Percentiles rank a stretch among this genome's conserved stretches.
Conservation (phyloP, 2,113 vertebrate genomes). For the Eidolon helvum region DNA sequence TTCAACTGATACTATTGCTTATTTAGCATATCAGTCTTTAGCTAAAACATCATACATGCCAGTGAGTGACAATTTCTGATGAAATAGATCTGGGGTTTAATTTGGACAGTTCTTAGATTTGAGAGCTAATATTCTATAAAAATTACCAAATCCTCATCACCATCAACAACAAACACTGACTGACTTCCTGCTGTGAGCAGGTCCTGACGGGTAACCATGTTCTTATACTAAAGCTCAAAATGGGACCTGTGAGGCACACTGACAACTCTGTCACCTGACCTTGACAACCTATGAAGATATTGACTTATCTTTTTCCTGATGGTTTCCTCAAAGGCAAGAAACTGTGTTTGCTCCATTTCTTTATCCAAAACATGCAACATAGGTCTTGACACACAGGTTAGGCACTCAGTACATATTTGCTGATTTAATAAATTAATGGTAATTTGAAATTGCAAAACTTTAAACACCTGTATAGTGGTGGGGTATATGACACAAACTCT, state of each 20-base stretch:
- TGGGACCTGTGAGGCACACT: constrained; percentile 21
- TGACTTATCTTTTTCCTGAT: constrained; percentile 47
- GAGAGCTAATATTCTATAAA: constrained; percentile 62
- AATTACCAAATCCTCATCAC: constrained; percentile 53
- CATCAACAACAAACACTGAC: constrained; percentile 19
- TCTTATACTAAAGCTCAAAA: constrained; percentile 59
- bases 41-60: constrained; percentile 30
- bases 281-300: constrained; percentile 55
- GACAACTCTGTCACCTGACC: constrained; percentile 9
- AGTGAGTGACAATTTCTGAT: constrained; percentile 44
- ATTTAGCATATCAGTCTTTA: constrained; percentile 46
- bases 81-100: constrained; percentile 50
- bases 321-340: constrained; percentile 19
- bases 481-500: not conserved
- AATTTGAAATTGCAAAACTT: not conserved
- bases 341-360: constrained; percentile 6
- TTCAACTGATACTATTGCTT: constrained; percentile 10
- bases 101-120: constrained; percentile 35
- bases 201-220: constrained; percentile 8
- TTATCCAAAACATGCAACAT: not conserved
- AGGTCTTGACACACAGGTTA: constrained; percentile 12
- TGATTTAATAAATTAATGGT: not conserved
- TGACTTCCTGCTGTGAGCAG: constrained; percentile 34
- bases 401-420: not conserved
- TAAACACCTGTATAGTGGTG: not conserved